Conservation (phyloP, 2,113 vertebrate genomes). For the Ictalurus punctatus region DNA sequence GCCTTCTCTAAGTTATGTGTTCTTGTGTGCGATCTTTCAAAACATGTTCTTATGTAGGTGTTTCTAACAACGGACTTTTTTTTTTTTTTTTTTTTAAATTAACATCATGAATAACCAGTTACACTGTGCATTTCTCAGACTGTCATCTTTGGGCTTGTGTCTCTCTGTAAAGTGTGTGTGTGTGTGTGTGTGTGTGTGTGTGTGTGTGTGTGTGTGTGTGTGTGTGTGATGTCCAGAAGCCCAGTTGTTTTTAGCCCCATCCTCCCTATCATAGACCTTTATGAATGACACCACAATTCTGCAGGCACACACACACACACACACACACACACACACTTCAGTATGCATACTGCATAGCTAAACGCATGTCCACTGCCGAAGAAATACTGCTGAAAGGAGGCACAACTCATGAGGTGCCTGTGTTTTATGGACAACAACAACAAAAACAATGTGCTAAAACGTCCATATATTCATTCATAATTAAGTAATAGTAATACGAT, state of each 20-base stretch:
- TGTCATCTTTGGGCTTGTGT: background rate
- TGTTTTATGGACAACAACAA: background rate
- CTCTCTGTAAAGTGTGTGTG: background rate
- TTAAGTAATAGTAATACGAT: background rate
- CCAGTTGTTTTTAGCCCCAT: conserved; percentile 27
- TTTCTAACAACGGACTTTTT: background rate
- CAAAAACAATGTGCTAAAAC: background rate
- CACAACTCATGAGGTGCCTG: conserved; percentile 10
- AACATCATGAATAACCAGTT: background rate
- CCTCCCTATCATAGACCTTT: conserved; percentile 25
- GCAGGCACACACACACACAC: conserved; percentile 30
- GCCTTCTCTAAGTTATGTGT: background rate
- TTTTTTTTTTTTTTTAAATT: background rate
- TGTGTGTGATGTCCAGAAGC: conserved; percentile 40
- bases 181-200: conserved; percentile 31
- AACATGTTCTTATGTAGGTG: background rate
- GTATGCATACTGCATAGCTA: background rate
- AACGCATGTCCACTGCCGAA: conserved; percentile 13
- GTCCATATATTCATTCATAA: background rate
- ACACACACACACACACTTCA: background rate
- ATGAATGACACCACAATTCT: background rate
- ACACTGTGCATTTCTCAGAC: background rate
- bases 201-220: conserved; percentile 39
- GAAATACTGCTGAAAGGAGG: background rate
- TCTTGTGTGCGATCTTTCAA: background rate